These are phyloP conservation scores for Aphaenogaster floridana DNA, from an alignment of 1,140 invertebrate genomes.

Conservation along the genomic window DNA sequence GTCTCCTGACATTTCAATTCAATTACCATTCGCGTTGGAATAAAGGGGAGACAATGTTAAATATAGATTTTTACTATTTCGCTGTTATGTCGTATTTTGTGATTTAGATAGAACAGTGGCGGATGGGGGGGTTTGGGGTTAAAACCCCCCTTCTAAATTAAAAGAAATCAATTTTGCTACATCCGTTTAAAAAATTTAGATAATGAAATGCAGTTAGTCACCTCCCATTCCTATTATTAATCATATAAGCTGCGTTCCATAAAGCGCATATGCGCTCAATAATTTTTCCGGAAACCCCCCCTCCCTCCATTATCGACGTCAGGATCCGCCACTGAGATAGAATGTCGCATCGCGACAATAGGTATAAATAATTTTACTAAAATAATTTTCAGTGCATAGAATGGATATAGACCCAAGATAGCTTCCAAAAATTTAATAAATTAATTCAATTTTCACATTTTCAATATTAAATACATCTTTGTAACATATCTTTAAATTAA, in stretches of 20 bases:
- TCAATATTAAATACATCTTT: neutral
- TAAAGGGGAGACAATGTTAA: slow-evolving; percentile 23
- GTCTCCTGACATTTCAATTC: slow-evolving; percentile 56
- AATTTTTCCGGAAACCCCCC: no score
- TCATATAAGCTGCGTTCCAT: no score
- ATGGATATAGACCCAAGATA: neutral
- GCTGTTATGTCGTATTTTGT: slow-evolving; percentile 1
- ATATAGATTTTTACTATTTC: slow-evolving; percentile 25
- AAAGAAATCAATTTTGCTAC: no score
- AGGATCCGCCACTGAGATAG: no score
- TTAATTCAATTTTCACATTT: neutral
- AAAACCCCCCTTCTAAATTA: no score
- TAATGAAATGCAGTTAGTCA: no score
- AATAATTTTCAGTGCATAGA: neutral
- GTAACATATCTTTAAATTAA: neutral
- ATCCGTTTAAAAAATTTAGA: no score
- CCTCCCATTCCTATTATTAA: no score
- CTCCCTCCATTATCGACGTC: no score
- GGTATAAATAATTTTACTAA: neutral
- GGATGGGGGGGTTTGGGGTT: no score
- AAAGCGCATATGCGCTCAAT: no score
- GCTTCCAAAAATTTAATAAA: neutral
- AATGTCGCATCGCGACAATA: neutral
- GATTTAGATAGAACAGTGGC: neutral
- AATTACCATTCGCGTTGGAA: slow-evolving; percentile 18